Evolutionary conservation across 1,140 invertebrate species (phyloP).

Genomic region (Chrysomallon squamiferum): DNA sequence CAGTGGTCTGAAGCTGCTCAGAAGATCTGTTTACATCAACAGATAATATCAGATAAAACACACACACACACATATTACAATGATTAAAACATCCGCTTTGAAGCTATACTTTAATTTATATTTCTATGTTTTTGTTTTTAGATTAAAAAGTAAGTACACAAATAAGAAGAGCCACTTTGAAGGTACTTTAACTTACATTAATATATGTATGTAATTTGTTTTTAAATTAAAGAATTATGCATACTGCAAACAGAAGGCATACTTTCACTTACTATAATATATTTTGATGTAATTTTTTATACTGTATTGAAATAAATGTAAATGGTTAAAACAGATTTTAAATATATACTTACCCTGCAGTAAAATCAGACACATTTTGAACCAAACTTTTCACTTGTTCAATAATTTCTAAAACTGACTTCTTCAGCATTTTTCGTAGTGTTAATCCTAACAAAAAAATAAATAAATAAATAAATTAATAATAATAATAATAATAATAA

Average conservation of each 20-base stretch:
- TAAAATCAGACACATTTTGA: background rate
- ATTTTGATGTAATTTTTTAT: too few relatives aligned
- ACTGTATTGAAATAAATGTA: too few relatives aligned
- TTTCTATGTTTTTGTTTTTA: background rate
- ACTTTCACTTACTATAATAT: too few relatives aligned
- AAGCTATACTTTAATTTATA: background rate
- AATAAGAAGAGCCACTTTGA: background rate
- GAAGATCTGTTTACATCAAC: background rate
- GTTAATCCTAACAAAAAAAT: background rate
- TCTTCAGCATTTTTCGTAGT: background rate
- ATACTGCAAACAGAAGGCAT: too few relatives aligned
- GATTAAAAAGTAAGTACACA: background rate
- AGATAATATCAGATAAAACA: background rate
- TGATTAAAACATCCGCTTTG: background rate
- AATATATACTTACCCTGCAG: background rate
- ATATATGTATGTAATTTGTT: background rate
- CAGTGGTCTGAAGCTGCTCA: background rate
- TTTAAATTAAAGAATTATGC: too few relatives aligned
- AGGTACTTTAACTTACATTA: background rate
- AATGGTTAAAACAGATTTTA: too few relatives aligned
- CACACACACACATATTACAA: background rate
- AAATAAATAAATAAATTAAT: too few relatives aligned
- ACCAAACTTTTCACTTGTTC: background rate
- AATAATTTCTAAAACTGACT: background rate
- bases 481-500: too few relatives aligned